Percentiles rank a stretch among this genome's conserved stretches.
phyloP scores from a whole-genome alignment of 2,797 vertebrate genomes.

The Clarias fuscus region DNA sequence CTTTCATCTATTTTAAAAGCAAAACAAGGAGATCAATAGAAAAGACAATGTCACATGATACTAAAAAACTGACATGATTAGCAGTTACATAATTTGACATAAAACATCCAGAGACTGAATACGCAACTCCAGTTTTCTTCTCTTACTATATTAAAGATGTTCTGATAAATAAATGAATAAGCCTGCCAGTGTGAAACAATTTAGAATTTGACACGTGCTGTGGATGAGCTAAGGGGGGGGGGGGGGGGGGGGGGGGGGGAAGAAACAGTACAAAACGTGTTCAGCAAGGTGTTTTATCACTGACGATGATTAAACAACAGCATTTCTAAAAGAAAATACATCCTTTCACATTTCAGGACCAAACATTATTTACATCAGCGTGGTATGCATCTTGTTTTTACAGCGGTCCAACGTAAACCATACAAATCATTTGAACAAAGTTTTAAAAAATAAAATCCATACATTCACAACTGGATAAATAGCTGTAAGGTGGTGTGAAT shows the following conservation, averaged over 20 bases:
- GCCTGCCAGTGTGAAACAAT: conserved; percentile 16
- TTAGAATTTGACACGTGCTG: not conserved
- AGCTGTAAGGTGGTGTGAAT: conserved; percentile 4
- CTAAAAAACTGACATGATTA: too few relatives aligned
- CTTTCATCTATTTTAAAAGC: too few relatives aligned
- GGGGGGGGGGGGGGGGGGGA: too few relatives aligned
- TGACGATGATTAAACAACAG: conserved; percentile 68
- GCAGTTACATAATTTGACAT: too few relatives aligned
- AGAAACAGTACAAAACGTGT: conserved; percentile 53
- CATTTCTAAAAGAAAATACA: conserved; percentile 76
- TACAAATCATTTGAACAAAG: conserved; percentile 48
- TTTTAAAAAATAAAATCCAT: conserved; percentile 42
- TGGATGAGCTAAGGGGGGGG: not conserved
- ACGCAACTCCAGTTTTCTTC: conserved; percentile 25
- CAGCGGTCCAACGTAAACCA: conserved; percentile 58
- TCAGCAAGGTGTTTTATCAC: conserved; percentile 66
- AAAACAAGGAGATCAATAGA: too few relatives aligned
- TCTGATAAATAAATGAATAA: conserved; percentile 57
- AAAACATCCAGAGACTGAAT: too few relatives aligned
- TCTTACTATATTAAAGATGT: conserved; percentile 63
- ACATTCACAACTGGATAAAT: conserved; percentile 43
- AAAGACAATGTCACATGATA: too few relatives aligned
- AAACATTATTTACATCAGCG: conserved; percentile 65
- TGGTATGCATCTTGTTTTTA: conserved; percentile 69
- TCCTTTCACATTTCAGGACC: conserved; percentile 74